phyloP scores from a whole-genome alignment of 2,797 vertebrate genomes.

The Etheostoma perlongum region DNA sequence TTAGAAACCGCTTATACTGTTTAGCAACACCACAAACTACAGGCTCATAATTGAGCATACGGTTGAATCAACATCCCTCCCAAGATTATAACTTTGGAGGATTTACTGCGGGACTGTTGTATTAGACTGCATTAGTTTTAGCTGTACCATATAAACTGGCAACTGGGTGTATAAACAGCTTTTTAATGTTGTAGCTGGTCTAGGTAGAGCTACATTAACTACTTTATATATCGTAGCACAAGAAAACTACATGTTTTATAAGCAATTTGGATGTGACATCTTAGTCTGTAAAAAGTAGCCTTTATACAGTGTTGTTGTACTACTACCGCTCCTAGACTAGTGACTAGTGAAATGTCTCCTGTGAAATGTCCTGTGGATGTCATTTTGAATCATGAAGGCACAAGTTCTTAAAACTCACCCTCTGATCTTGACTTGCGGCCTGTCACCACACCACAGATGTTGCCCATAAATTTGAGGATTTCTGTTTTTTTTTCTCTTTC shows the following conservation, averaged over 20 bases:
- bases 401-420: conserved; percentile 30
- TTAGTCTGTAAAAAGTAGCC: neutral
- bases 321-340: neutral
- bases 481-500: neutral
- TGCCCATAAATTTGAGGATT: conserved; percentile 27
- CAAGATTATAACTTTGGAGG: neutral
- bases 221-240: neutral
- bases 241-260: neutral
- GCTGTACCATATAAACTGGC: neutral
- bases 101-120: conserved; percentile 4
- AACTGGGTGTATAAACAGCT: neutral
- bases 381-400: conserved; percentile 47
- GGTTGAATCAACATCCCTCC: neutral
- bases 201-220: neutral
- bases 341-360: conserved; percentile 19
- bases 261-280: neutral
- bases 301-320: neutral
- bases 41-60: neutral
- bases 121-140: conserved; percentile 3
- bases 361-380: conserved; percentile 42
- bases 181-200: neutral
- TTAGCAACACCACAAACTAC: neutral
- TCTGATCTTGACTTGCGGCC: conserved; percentile 52
- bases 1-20: neutral
- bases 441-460: conserved; percentile 48